phyloP scores from a whole-genome alignment of 53 echinoderm and acorn worm genomes.

The Astropecten irregularis region DNA sequence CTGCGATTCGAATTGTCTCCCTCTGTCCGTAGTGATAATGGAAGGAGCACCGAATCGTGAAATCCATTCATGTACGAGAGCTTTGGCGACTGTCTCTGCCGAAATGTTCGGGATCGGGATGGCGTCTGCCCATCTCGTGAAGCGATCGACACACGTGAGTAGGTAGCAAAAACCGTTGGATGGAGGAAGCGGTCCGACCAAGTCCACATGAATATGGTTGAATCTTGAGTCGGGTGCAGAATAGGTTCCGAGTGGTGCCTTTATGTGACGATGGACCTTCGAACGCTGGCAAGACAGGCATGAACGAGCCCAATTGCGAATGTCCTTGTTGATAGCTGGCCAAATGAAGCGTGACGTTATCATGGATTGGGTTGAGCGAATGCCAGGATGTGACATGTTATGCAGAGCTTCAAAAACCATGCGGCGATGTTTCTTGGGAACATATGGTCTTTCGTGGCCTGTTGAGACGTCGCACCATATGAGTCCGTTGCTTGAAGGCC shows the following conservation, averaged over 20 bases:
- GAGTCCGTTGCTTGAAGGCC: no score
- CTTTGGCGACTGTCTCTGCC: slow-evolving; percentile 16
- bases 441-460: slow-evolving; percentile 13
- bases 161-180: no score
- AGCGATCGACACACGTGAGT: slow-evolving; percentile 21
- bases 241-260: slow-evolving; percentile 51
- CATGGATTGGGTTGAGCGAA: slow-evolving; percentile 21
- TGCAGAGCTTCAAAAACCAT: slow-evolving; percentile 47
- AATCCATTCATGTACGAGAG: neutral
- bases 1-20: slow-evolving; percentile 12
- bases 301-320: slow-evolving; percentile 26
- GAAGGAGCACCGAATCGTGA: neutral
- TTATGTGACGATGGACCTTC: slow-evolving; percentile 27
- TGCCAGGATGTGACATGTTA: slow-evolving; percentile 32
- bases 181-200: neutral
- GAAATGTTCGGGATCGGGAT: neutral
- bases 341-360: slow-evolving; percentile 23
- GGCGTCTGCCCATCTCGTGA: slow-evolving; percentile 25
- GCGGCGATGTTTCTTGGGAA: neutral
- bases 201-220: slow-evolving; percentile 25
- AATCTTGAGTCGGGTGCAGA: slow-evolving; percentile 37
- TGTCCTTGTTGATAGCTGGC: slow-evolving; percentile 48
- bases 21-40: neutral
- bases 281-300: slow-evolving; percentile 40
- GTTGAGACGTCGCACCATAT: slow-evolving; percentile 35